Percentiles rank a stretch among this genome's conserved stretches.
Evolutionary conservation across 2,113 vertebrate genomes (phyloP).

Genomic region (Pituophis catenifer): DNA sequence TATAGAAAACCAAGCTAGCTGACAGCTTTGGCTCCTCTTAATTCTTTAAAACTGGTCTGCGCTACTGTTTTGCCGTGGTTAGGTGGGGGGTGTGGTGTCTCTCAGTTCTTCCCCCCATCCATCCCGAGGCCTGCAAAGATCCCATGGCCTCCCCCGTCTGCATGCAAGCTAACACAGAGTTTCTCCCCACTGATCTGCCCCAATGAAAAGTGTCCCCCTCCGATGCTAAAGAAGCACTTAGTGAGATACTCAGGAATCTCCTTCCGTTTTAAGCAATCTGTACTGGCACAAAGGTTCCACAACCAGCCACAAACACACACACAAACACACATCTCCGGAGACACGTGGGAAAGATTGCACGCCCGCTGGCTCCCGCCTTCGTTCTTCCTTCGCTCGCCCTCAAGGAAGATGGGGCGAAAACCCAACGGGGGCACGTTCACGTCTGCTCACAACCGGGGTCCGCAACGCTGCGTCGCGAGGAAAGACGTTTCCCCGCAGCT

Average conservation of each 20-base stretch:
- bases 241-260: not conserved
- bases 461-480: not conserved
- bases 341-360: not conserved
- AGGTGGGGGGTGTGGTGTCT: not conserved
- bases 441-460: not conserved
- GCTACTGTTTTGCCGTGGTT: rapidly evolving
- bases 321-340: not conserved
- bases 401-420: not conserved
- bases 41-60: too few relatives aligned
- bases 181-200: not conserved
- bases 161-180: not conserved
- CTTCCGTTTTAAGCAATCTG: not conserved
- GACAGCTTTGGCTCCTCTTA: too few relatives aligned
- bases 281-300: not conserved
- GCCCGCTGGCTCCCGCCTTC: not conserved
- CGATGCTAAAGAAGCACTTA: not conserved
- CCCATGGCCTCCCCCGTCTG: not conserved
- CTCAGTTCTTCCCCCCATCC: not conserved
- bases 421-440: rapidly evolving
- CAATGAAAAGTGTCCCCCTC: not conserved
- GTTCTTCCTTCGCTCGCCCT: not conserved
- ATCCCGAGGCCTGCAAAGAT: not conserved
- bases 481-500: not conserved
- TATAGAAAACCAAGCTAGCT: too few relatives aligned
- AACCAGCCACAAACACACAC: too few relatives aligned